Conservation (phyloP, 2,797 vertebrate genomes). For the Geotrypetes seraphini region DNA sequence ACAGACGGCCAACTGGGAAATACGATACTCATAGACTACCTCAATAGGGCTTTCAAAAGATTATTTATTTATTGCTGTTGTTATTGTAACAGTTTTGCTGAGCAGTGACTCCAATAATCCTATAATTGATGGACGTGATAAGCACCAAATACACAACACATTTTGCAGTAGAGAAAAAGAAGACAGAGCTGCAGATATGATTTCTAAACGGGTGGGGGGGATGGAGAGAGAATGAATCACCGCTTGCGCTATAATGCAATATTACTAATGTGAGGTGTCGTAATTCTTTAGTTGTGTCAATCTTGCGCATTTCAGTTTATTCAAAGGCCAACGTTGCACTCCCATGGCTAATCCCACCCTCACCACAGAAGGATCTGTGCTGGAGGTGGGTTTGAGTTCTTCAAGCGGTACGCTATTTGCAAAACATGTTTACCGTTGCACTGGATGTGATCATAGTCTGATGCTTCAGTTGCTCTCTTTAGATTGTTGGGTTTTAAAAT, state of each 20-base stretch:
- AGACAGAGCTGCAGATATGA: no score
- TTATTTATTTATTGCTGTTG: not conserved
- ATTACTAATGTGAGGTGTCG: not conserved
- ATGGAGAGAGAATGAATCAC: not conserved
- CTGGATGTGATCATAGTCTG: no score
- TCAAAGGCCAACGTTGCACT: conserved; percentile 1
- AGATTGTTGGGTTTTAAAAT: no score
- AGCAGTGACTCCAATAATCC: conserved; percentile 22
- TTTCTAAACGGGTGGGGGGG: no score
- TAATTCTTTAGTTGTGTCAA: not conserved
- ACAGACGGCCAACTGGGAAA: no score
- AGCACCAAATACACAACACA: not conserved
- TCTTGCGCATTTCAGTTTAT: conserved; percentile 7
- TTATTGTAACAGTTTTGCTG: conserved; percentile 8
- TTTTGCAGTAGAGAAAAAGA: not conserved
- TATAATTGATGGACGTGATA: conserved; percentile 15
- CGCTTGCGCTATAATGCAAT: not conserved
- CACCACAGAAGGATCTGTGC: conserved; percentile 2
- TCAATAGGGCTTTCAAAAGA: not conserved
- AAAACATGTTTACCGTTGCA: conserved; percentile 7
- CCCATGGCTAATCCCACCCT: conserved; percentile 7
- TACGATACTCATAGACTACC: no score
- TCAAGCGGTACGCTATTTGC: conserved; percentile 12
- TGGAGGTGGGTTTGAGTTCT: conserved; percentile 18
- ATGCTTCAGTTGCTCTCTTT: no score